These are phyloP conservation scores for Papilio helenus DNA, from an alignment of 1,140 invertebrate species.

Conservation along the genomic window DNA sequence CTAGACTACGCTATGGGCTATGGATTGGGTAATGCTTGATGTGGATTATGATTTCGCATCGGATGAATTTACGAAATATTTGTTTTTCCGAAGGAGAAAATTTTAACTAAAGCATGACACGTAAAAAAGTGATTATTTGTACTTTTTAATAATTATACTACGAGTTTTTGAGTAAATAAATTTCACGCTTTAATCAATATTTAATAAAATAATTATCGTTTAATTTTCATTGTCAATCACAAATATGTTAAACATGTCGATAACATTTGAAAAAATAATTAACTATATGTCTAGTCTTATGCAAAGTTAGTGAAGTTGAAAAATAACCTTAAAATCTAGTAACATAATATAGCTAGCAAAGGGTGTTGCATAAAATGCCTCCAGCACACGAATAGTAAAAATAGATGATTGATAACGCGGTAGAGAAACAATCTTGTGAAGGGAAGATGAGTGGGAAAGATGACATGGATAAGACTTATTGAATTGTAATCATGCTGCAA, in stretches of 20 bases:
- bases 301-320: conserved; percentile 21
- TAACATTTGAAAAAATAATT: neutral
- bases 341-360: conserved; percentile 46
- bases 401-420: conserved; percentile 74
- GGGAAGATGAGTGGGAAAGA: conserved; percentile 52
- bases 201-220: neutral
- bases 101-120: too few species aligned
- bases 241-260: neutral
- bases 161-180: neutral
- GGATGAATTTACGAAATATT: neutral
- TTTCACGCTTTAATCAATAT: neutral
- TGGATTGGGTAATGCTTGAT: neutral
- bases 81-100: too few species aligned
- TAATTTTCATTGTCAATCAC: neutral
- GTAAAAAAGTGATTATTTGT: too few species aligned
- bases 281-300: neutral
- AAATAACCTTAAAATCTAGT: conserved; percentile 49
- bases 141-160: too few species aligned
- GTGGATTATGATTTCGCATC: neutral
- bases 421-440: conserved; percentile 57
- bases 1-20: neutral
- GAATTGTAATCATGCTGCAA: neutral
- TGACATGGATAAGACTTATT: conserved; percentile 49
- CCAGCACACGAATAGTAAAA: conserved; percentile 61
- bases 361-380: conserved; percentile 61